Conservation (phyloP, 2,797 vertebrate genomes). For the Enteromius anoplus region DNA sequence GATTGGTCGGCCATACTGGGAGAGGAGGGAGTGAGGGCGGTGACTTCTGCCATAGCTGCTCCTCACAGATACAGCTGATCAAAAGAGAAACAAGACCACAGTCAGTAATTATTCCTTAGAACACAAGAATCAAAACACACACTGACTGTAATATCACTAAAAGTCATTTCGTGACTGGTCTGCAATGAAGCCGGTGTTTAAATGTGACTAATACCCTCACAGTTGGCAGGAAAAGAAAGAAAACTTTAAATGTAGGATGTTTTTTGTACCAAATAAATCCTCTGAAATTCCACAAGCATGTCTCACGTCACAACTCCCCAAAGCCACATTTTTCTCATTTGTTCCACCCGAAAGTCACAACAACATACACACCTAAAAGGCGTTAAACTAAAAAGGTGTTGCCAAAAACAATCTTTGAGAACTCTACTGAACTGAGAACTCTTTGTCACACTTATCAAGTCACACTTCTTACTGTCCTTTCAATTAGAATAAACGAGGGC, state of each 20-base stretch:
- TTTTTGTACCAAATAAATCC: not conserved
- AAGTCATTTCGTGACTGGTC: not conserved
- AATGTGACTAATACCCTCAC: not conserved
- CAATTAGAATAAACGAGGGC: not conserved
- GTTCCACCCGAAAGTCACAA: not conserved
- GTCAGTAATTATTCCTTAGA: not conserved
- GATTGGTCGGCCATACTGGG: constrained; percentile 71
- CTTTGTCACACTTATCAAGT: constrained; percentile 7
- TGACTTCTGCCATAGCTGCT: constrained; percentile 79
- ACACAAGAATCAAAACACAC: not conserved
- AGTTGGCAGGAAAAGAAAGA: not conserved
- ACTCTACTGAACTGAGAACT: not conserved
- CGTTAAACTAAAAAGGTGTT: not conserved
- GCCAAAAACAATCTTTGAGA: not conserved
- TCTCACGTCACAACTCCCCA: not conserved
- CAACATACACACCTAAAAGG: not conserved
- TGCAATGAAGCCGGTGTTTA: not conserved
- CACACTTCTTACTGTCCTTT: not conserved
- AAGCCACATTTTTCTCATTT: not conserved
- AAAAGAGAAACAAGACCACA: constrained; percentile 11
- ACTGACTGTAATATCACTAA: not conserved
- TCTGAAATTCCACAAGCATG: not conserved
- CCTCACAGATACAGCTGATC: constrained; percentile 60
- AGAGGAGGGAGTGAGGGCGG: constrained; percentile 72
- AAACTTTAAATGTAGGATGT: not conserved